These are phyloP conservation scores for Orientallactaga bullata DNA, from an alignment of 2,113 vertebrate genomes.

Conservation along the genomic window DNA sequence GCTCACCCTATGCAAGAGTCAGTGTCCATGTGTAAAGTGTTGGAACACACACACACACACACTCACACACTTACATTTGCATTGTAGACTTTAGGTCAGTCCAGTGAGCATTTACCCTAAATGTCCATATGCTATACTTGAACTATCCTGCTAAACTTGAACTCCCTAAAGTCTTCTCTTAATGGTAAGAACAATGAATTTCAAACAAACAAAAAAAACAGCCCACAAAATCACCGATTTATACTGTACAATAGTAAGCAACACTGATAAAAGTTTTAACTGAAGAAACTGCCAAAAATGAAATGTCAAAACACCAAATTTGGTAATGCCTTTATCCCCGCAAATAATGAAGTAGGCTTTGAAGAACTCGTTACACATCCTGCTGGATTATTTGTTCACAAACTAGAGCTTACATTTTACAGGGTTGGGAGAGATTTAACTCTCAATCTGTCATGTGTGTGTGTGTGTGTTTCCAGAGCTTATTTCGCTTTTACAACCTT, in stretches of 20 bases:
- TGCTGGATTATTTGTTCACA: not conserved
- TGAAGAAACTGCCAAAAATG: not conserved
- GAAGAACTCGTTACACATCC: not conserved
- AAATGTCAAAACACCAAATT: not conserved
- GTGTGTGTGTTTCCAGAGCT: not conserved
- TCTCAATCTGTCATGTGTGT: not conserved
- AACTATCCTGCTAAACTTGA: not conserved
- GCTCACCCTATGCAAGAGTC: not conserved
- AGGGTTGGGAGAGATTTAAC: not conserved
- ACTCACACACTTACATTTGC: not conserved
- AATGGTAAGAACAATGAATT: not conserved
- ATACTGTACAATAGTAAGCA: not conserved
- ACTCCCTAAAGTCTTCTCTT: not conserved
- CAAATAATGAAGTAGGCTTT: not conserved
- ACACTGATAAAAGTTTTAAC: not conserved
- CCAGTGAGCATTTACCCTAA: accelerated
- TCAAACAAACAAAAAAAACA: not conserved
- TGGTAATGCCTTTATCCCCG: not conserved
- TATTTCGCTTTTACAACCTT: not conserved
- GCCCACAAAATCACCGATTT: not conserved
- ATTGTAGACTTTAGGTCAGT: accelerated
- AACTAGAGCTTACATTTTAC: not conserved
- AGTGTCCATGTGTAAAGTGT: not conserved
- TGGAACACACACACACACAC: too few species aligned
- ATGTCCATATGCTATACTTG: not conserved